phyloP scores from a whole-genome alignment of 2,888 invertebrate genomes.

The Lepidochitona cinerea region DNA sequence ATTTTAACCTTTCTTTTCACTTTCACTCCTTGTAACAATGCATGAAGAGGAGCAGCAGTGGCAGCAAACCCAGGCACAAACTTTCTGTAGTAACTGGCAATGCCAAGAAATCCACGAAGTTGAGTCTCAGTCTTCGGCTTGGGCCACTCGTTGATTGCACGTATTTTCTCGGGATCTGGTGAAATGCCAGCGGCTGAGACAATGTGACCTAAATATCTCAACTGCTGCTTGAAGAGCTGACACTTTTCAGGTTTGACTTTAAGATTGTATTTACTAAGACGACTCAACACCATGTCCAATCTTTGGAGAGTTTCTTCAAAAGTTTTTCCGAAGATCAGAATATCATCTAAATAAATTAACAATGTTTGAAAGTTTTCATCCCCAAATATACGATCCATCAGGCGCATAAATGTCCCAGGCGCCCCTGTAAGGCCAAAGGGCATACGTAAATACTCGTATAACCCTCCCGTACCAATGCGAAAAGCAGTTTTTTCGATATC shows the following conservation, averaged over 20 bases:
- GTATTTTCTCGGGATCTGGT: conserved; percentile 28
- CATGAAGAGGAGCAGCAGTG: conserved; percentile 24
- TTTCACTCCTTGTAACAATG: too few species aligned
- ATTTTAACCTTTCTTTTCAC: too few species aligned
- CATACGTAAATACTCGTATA: conserved; percentile 33
- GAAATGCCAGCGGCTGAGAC: conserved; percentile 18
- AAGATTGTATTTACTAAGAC: conserved; percentile 19
- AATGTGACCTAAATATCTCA: conserved; percentile 20
- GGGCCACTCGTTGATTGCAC: conserved; percentile 24
- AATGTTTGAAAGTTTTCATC: conserved; percentile 31
- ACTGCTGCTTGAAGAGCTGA: conserved; percentile 16
- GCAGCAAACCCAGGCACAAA: conserved; percentile 24
- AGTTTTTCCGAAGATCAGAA: conserved; percentile 28
- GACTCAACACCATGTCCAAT: conserved; percentile 25
- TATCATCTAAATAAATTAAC: conserved; percentile 39
- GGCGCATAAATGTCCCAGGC: conserved; percentile 32
- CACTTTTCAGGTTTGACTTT: conserved; percentile 30
- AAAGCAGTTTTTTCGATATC: too few species aligned
- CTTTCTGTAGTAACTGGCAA: not conserved
- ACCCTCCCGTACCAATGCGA: conserved; percentile 25
- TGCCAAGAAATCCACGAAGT: conserved; percentile 23
- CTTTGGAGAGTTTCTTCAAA: conserved; percentile 24
- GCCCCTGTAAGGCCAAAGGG: conserved; percentile 33
- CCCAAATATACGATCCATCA: conserved; percentile 35
- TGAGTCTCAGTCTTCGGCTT: conserved; percentile 12